Evolutionary conservation across 2,113 vertebrate species (phyloP).

Genomic region (Alligator sinensis): DNA sequence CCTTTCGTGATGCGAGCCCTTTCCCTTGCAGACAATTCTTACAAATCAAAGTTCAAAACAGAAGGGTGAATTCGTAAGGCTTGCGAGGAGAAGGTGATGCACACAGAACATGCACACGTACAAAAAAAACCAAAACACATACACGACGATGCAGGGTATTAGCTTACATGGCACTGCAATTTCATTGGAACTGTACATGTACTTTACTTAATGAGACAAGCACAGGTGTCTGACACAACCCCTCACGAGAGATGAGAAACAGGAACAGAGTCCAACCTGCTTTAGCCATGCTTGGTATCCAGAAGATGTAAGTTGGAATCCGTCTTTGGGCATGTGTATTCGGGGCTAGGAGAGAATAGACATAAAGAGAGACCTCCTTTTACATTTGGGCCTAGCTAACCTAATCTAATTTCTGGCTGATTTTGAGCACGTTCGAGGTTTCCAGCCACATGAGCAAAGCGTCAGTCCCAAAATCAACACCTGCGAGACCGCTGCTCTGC

Average conservation of each 20-base stretch:
- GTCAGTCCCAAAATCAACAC: slow-evolving; percentile 25
- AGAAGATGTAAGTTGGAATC: slow-evolving; percentile 79
- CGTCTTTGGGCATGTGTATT: slow-evolving; percentile 81
- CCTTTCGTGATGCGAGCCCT: slow-evolving; percentile 53
- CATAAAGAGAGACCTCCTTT: slow-evolving; percentile 78
- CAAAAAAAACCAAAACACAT: slow-evolving; percentile 23
- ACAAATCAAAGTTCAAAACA: neutral
- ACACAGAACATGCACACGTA: slow-evolving; percentile 74
- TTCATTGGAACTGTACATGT: slow-evolving; percentile 68
- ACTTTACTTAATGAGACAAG: slow-evolving; percentile 77
- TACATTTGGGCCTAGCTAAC: slow-evolving; percentile 76
- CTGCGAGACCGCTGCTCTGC: neutral
- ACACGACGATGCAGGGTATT: slow-evolving; percentile 67
- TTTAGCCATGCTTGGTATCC: slow-evolving; percentile 82
- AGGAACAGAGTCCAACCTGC: slow-evolving; percentile 79
- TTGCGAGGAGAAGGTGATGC: slow-evolving; percentile 63
- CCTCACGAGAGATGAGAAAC: slow-evolving; percentile 78
- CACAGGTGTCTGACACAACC: slow-evolving; percentile 71
- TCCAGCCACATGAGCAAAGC: neutral
- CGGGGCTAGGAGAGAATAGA: slow-evolving; percentile 80
- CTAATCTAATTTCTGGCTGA: slow-evolving; percentile 64
- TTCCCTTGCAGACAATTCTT: slow-evolving; percentile 61
- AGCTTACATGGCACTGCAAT: slow-evolving; percentile 66
- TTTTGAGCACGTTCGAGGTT: slow-evolving; percentile 30
- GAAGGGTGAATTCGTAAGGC: slow-evolving; percentile 60